Evolutionary conservation across 2,888 invertebrate species (phyloP), one percentile per base, ranked within the genome.

Genomic region (Agrotis clavis): DNA sequence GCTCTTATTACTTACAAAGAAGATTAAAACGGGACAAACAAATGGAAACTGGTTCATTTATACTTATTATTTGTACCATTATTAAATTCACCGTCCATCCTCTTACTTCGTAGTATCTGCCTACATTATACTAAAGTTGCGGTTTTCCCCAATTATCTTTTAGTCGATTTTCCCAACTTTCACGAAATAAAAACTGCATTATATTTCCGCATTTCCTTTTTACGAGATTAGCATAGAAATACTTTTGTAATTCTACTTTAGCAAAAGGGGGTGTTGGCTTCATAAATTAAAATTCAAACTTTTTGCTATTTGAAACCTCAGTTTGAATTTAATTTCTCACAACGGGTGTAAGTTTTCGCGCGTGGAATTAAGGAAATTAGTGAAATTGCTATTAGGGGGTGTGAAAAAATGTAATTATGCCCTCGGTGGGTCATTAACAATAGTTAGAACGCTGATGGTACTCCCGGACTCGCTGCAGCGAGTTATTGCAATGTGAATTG

Each of bases 391-490:
- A 90, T 93, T 92, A 92, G 90, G 87, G 92, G 88, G 92, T 91
- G 92, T 90, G 91, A 94, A 95, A 95, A 92, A 92, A 91, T 92
- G 92, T 93, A 95, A 96, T 96, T 95, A 95, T 90, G 88, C 94
- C 92, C 95, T 95, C 90, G 92, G 88, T 86, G 91, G 88, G 94
- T 94, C 95, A 94, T 96, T 95, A 95, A 95, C 94, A 92, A 94
- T 94, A 94, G 94, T 95, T 94, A 93, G 88, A 88, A 80, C 61
- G 86, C 83, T 87, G 80, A 71, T 87, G 81, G 78, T 76, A 83
- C 87, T 85, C 79, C 67, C 77, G 78, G 72, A 82, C 87, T 85
- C 79, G 72, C 77, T 74, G 84, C 82, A 79, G 82, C 65, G 83
- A 86, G 82, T 88, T 88, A 85, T 89, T 82, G 81, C 82, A 81